A percentile compares a stretch with the other conserved stretches of the same genome.
Evolutionary conservation across 1,140 invertebrate genomes (phyloP).

Genomic region (Araneus ventricosus): DNA sequence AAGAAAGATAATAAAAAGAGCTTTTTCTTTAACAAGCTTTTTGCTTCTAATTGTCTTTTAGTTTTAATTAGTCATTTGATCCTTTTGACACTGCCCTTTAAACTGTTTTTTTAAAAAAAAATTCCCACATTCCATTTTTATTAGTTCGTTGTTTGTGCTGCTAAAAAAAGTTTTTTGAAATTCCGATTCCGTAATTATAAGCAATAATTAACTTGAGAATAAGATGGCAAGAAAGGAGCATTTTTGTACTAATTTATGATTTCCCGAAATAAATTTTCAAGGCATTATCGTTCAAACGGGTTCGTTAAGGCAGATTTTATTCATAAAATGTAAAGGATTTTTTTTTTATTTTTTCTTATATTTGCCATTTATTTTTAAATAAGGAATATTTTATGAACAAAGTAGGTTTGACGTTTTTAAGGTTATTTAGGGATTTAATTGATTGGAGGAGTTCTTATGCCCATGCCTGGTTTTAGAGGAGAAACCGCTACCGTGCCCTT

Average conservation of each 20-base stretch:
- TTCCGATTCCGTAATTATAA: slow-evolving; percentile 11
- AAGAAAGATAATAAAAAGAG: background rate
- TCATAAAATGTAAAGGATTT: background rate
- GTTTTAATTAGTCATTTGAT: slow-evolving; percentile 33
- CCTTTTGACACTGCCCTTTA: slow-evolving; percentile 14
- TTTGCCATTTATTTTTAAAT: no score
- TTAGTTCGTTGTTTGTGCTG: background rate
- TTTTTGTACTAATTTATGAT: background rate
- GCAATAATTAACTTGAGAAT: background rate
- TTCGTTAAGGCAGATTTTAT: background rate
- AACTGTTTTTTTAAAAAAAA: background rate
- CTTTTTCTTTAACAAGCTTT: background rate
- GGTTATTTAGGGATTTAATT: no score
- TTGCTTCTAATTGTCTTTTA: slow-evolving; percentile 19
- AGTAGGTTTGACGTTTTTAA: no score
- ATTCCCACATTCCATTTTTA: background rate
- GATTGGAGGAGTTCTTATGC: no score
- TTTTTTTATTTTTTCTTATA: no score
- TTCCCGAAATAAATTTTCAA: background rate
- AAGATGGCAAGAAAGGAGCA: background rate
- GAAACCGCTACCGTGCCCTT: no score
- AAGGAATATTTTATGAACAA: no score
- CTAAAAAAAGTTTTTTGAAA: background rate
- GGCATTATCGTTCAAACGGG: background rate
- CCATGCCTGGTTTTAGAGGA: no score